Base-by-base conservation (phyloP, 2,113 vertebrate species). In the Labeo rohita region DNA sequence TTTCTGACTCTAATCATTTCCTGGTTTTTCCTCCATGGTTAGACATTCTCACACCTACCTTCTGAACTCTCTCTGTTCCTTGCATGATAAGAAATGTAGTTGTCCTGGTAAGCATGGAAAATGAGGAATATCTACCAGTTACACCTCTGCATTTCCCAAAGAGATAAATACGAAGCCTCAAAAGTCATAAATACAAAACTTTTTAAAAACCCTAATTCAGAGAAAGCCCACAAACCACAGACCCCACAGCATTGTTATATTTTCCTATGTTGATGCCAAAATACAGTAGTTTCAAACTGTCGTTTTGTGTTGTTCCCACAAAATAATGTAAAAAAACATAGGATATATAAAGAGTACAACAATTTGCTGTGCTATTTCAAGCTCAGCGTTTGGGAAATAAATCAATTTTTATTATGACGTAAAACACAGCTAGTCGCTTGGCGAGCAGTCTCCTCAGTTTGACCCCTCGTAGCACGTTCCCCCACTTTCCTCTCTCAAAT, bases 81-180 rank as follows among this genome's bases (percentile, higher is more conserved):
- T 56, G 43, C 47, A 21, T 80, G 87, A 93, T 90, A 89, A 92
- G 87, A 90, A 89, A 86, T 87, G 8, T 68, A 15, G 72, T 86
- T 18, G 28, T n/a, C 75, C 52, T 87, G 34, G 76, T 39, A 34
- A 21, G 45, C 28, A 59, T 84, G 86, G 83, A 80, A 87, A 77
- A 68, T 84, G 54, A 45, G 47, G 36, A 43, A 83, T 59, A 80
- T 70, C 12, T 75, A 52, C 82, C 56, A 68, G 83, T 78, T 88
- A 90, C 87, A 88, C 85, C 90, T 90, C 87, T 89, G 83, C 87
- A 66, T 90, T 92, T 92, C 87, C 87, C 88, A 92, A 84, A 76
- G 82, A 85, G 34, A 89, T 73, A 65, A 39, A 39, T 84, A 73
- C 59, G 2, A 74, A n/a, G 43, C 36, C 28, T 73, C 18, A 28